Conservation (phyloP, 2,797 vertebrate genomes). For the Melanotaenia pygmaea region DNA sequence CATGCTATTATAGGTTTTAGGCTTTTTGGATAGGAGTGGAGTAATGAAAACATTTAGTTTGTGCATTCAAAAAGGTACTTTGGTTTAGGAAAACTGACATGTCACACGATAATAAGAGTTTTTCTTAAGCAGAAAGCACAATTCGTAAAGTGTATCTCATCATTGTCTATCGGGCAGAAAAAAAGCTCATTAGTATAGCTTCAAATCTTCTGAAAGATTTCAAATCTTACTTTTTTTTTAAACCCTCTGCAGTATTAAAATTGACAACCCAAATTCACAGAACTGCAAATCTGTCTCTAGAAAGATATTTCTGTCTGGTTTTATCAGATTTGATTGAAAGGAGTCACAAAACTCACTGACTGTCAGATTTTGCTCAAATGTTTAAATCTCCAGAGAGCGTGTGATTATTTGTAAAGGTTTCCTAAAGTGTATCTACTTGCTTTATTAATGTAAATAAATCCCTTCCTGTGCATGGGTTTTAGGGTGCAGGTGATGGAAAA, state of each 20-base stretch:
- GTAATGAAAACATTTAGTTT: constrained; percentile 17
- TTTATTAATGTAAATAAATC: constrained; percentile 17
- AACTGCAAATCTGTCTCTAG: neutral
- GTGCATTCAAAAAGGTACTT: constrained; percentile 16
- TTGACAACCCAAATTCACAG: constrained; percentile 1
- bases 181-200: neutral
- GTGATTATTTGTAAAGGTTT: constrained; percentile 2
- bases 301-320: neutral
- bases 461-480: neutral
- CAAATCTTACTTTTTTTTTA: neutral
- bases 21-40: constrained; percentile 5
- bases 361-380: neutral
- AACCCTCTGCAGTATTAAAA: constrained; percentile 8
- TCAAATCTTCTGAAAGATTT: neutral
- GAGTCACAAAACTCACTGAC: neutral
- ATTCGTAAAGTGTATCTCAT: neutral
- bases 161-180: neutral
- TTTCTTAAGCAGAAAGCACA: neutral
- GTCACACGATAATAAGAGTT: constrained; percentile 2
- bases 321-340: constrained; percentile 1
- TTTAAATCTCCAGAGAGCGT: neutral
- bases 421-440: neutral
- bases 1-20: constrained; percentile 13
- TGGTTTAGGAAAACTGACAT: constrained; percentile 5
- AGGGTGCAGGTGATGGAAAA: constrained; percentile 9